A percentile compares a stretch with the other conserved stretches of the same genome.
Conservation (phyloP, 2,113 vertebrate species). For the Spea bombifrons region DNA sequence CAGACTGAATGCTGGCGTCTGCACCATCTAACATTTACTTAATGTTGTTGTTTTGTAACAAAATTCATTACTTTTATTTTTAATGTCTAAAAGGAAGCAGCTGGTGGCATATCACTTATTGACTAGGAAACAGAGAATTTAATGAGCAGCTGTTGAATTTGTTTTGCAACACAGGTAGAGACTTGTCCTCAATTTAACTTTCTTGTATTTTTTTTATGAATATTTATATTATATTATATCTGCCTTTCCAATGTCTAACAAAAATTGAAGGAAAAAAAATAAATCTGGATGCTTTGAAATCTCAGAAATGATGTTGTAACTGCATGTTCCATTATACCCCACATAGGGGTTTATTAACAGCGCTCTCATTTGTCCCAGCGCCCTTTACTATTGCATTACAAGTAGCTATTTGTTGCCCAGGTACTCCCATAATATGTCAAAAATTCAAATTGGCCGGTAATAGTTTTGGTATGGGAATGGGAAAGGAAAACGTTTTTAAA, state of each 20-base stretch:
- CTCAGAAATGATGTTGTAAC: no score
- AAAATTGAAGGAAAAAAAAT: no score
- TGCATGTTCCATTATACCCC: no score
- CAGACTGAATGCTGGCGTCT: neutral
- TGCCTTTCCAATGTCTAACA: neutral
- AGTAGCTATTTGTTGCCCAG: no score
- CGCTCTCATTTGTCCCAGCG: no score
- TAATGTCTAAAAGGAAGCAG: slow-evolving; percentile 40
- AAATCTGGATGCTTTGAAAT: no score
- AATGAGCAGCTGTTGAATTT: slow-evolving; percentile 43
- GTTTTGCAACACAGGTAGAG: slow-evolving; percentile 36
- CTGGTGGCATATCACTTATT: slow-evolving; percentile 35
- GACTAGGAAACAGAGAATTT: slow-evolving; percentile 43
- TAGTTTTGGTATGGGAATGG: no score
- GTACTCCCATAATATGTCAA: no score
- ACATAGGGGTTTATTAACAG: no score
- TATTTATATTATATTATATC: neutral
- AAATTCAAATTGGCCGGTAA: no score
- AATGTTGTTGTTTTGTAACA: slow-evolving; percentile 37
- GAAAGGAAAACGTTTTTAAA: no score
- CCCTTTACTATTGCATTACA: no score
- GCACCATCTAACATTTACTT: slow-evolving; percentile 35
- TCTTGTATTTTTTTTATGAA: slow-evolving; percentile 1
- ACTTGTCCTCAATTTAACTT: slow-evolving; percentile 34
- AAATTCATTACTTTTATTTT: slow-evolving; percentile 38